These are phyloP conservation scores for Lordiphosa stackelbergi DNA, from an alignment of 1,140 invertebrate genomes.

Conservation along the genomic window DNA sequence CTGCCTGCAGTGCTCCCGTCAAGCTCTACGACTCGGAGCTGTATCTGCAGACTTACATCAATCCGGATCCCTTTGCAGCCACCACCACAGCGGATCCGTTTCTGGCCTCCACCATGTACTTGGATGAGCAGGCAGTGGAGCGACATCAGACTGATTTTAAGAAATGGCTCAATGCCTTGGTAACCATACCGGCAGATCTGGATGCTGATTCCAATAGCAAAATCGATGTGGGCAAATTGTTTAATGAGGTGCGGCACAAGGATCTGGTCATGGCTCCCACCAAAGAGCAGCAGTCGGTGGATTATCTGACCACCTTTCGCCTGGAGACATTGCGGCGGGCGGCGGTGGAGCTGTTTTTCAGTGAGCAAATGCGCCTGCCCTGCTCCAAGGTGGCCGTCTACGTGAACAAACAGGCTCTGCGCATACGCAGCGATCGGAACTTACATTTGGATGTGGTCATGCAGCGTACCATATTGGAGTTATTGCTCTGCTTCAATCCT, in stretches of 20 bases:
- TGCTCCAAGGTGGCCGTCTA: slow-evolving; percentile 81
- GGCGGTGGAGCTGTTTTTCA: slow-evolving; percentile 80
- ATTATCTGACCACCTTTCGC: slow-evolving; percentile 82
- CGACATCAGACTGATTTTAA: slow-evolving; percentile 89
- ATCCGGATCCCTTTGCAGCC: slow-evolving; percentile 81
- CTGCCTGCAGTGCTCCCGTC: slow-evolving; percentile 10
- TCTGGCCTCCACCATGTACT: slow-evolving; percentile 82
- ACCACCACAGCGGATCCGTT: slow-evolving; percentile 84
- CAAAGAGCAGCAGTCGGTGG: slow-evolving; percentile 82
- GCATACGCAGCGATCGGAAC: slow-evolving; percentile 83
- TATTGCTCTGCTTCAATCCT: slow-evolving; percentile 92
- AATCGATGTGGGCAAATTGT: slow-evolving; percentile 85
- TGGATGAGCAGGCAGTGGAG: slow-evolving; percentile 87
- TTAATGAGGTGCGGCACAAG: slow-evolving; percentile 83
- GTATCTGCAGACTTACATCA: slow-evolving; percentile 67
- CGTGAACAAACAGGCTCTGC: slow-evolving; percentile 83
- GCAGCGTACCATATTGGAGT: slow-evolving; percentile 86
- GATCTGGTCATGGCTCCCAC: slow-evolving; percentile 82
- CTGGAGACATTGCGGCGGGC: slow-evolving; percentile 83
- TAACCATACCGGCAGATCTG: slow-evolving; percentile 87
- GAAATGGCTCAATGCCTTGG: slow-evolving; percentile 91
- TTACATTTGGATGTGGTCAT: slow-evolving; percentile 87
- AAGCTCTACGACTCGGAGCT: slow-evolving; percentile 69
- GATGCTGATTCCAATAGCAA: slow-evolving; percentile 81
- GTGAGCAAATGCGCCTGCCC: slow-evolving; percentile 80